Evolutionary conservation across 1,140 invertebrate species (phyloP), one percentile per base, ranked within the genome.

Genomic region (Leptinotarsa undecemlineata): DNA sequence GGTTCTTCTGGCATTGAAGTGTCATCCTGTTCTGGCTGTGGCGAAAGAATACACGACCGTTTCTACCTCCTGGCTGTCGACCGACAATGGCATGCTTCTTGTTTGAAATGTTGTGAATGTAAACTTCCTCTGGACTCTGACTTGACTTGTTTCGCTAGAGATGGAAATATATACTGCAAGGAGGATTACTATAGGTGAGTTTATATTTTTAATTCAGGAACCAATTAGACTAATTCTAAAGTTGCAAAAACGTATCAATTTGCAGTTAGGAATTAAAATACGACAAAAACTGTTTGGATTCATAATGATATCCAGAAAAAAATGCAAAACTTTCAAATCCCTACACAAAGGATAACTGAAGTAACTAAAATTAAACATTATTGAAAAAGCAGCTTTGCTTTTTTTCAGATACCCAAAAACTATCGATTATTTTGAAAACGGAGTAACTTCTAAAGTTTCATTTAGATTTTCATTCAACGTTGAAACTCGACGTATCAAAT

Each of bases 101-200:
- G 96, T 84, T 89, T 96, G 48, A 91, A 93, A 75, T 98, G 96
- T 86, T 93, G 90, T 84, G 92, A 95, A 82, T 98, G 96, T 85
- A 91, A 93, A 74, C 85, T 95, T 71, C 91, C 93, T 1, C 88
- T 97, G 26, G 95, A 96, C 83, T 90, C 92, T 2, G 94, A 97
- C 84, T 87, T 94, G 67, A 96, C 94, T 76, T 98, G 96, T 86
- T 98, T 96, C 86, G 91, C 94, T 6, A 87, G 95, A 71, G 94
- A 96, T 81, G 94, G 95, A 71, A 93, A 94, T 83, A 97, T 97
- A 81, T 97, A 96, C 85, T 98, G 96, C 89, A 96, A 96, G 85
- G 94, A 97, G 81, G 96, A 98, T 86, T 98, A 98, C 85, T 96
- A 95, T 86, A 93, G 95, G 96, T 97, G 87, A 88, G 89, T 63